Conservation (phyloP, 2,113 vertebrate genomes). For the Burhinus bistriatus region DNA sequence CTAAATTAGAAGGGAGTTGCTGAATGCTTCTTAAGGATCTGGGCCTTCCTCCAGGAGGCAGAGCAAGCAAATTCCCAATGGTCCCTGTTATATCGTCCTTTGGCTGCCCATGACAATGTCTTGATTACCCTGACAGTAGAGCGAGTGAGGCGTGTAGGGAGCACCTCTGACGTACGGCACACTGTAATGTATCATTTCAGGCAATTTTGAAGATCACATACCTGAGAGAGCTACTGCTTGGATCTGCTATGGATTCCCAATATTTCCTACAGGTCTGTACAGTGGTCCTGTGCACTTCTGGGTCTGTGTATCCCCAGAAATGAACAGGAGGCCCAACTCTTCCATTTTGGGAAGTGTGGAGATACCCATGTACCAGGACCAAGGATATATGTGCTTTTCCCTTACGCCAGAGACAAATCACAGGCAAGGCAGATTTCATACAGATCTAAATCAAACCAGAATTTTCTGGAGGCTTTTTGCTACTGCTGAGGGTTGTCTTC, state of each 20-base stretch:
- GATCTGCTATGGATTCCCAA: not conserved
- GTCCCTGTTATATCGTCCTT: not conserved
- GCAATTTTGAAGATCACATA: not conserved
- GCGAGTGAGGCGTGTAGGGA: not conserved
- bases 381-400: accelerated
- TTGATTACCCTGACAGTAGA: not conserved
- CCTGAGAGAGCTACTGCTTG: not conserved
- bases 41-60: not conserved
- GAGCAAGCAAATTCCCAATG: not conserved
- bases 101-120: not conserved
- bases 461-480: not conserved
- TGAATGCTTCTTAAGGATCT: not conserved
- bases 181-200: accelerated
- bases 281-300: not conserved
- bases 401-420: not conserved
- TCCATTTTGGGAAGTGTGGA: not conserved
- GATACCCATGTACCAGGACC: accelerated
- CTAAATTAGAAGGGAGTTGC: not conserved
- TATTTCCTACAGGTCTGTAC: not conserved
- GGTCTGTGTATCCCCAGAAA: not conserved
- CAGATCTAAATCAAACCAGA: not conserved
- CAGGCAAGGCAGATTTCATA: not conserved
- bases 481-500: not conserved
- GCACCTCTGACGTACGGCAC: accelerated
- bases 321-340: accelerated